Base-by-base conservation (phyloP, 2,797 vertebrate species). In the Ficedula albicollis region DNA sequence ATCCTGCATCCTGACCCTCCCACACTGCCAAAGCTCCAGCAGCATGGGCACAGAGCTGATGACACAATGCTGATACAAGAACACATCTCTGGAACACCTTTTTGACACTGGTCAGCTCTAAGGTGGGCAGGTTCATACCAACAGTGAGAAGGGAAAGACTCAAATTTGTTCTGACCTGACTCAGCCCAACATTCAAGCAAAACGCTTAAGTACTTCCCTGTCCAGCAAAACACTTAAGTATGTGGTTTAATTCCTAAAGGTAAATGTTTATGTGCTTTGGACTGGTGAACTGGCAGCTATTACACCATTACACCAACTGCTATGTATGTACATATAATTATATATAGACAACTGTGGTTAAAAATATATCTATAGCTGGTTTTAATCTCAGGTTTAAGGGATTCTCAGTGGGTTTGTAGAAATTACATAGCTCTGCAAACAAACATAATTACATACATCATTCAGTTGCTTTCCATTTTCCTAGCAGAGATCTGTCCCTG, bases 351-450 rank as follows among this genome's bases (percentile, higher is more conserved):
- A 48, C 64, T 38, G 69, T 84, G 93, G 79, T 80, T 94, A 81
- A 91, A 94, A 92, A 78, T 78, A 15, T 26, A 87, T 52, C 87
- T 62, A 52, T 68, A 91, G 55, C 44, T 79, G 78, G 32, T 78
- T 94, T 96, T 95, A 87, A 95, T 95, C 75, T 89, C 87, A 63
- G 72, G 62, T 89, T 90, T 94, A 84, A 95, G 83, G 64, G 81
- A 84, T 77, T 97, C 95, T 93, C 78, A 69, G 80, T 85, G 48
- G 84, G 89, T 79, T 52, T 84, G 52, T 34, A 87, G 79, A 84
- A 95, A 94, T 78, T 79, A 76, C 70, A 78, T 2, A 79, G 85
- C 82, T 43, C 66, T 74, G 75, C 89, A 95, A 96, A 90, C 60
- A 89, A 95, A 55, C 67, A 46, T 91, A 96, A 95, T 96, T 91